Percentiles rank a stretch among this genome's conserved stretches.
These are phyloP conservation scores for Agriopis aurantiaria DNA, from an alignment of 2,888 invertebrate genomes.

Conservation along the genomic window DNA sequence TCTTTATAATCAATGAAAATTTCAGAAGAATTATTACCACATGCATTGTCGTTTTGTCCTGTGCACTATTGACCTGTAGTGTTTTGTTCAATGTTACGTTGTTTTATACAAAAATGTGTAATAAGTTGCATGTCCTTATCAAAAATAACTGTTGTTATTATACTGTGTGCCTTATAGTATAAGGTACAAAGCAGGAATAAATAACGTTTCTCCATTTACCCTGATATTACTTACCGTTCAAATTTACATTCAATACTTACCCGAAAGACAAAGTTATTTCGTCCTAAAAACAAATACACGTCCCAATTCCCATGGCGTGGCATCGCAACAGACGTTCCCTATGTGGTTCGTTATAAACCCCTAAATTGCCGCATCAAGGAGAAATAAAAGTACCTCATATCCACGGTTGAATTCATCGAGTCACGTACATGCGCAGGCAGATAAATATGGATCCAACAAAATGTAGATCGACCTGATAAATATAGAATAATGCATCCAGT, in stretches of 20 bases:
- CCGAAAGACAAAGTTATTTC: slow-evolving; percentile 52
- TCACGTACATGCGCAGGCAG: slow-evolving; percentile 47
- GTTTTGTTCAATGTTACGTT: background rate
- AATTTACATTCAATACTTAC: slow-evolving; percentile 48
- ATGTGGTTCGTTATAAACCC: slow-evolving; percentile 67
- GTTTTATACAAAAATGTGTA: background rate
- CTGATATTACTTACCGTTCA: slow-evolving; percentile 24
- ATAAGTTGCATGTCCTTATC: background rate
- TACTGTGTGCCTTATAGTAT: too few species aligned
- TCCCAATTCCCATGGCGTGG: slow-evolving; percentile 45
- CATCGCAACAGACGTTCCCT: slow-evolving; percentile 55
- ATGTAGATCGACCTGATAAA: slow-evolving; percentile 22
- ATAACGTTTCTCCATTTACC: slow-evolving; percentile 16
- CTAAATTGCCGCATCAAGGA: slow-evolving; percentile 61
- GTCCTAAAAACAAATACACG: slow-evolving; percentile 58
- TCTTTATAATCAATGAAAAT: background rate
- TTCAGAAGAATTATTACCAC: background rate
- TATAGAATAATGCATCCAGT: slow-evolving; percentile 20
- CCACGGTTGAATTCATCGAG: slow-evolving; percentile 55
- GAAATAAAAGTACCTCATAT: slow-evolving; percentile 62
- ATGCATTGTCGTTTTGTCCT: background rate
- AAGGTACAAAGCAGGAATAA: background rate
- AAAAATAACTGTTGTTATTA: too few species aligned
- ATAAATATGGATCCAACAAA: slow-evolving; percentile 25
- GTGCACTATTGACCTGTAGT: background rate